Evolutionary conservation across 2,888 invertebrate species (phyloP).

Genomic region (Ischnura elegans): DNA sequence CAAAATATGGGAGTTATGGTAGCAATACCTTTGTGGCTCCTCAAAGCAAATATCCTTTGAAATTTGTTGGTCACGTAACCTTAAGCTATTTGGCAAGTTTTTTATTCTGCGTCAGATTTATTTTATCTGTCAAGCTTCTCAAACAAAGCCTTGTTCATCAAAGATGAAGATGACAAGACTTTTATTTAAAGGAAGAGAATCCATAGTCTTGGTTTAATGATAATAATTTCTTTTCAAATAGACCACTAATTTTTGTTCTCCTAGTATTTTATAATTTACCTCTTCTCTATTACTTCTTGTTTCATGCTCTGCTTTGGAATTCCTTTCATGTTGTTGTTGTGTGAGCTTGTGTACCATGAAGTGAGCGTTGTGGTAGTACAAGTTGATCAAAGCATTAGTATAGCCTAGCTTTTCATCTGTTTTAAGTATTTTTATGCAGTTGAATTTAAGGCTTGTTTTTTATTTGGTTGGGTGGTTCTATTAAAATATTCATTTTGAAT

Average conservation of each 20-base stretch:
- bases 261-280: neutral
- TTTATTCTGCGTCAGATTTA: neutral
- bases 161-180: neutral
- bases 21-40: conserved; percentile 43
- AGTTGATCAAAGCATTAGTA: neutral
- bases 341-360: neutral
- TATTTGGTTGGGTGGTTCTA: too few relatives aligned
- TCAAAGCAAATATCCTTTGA: conserved; percentile 40
- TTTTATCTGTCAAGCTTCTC: neutral
- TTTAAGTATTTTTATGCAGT: neutral
- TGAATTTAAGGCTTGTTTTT: neutral
- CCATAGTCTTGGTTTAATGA: neutral
- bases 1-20: conserved; percentile 41
- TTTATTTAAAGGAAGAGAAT: neutral
- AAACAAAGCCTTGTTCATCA: neutral
- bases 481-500: neutral
- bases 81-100: neutral
- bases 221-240: neutral
- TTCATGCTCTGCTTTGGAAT: neutral
- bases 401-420: neutral
- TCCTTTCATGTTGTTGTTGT: neutral
- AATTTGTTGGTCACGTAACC: conserved; percentile 28
- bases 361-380: neutral
- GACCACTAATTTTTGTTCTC: neutral
- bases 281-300: neutral